A percentile compares a stretch with the other conserved stretches of the same genome.
Evolutionary conservation across 2,888 invertebrate genomes (phyloP).

Genomic region (Neocrepidodera transversa): DNA sequence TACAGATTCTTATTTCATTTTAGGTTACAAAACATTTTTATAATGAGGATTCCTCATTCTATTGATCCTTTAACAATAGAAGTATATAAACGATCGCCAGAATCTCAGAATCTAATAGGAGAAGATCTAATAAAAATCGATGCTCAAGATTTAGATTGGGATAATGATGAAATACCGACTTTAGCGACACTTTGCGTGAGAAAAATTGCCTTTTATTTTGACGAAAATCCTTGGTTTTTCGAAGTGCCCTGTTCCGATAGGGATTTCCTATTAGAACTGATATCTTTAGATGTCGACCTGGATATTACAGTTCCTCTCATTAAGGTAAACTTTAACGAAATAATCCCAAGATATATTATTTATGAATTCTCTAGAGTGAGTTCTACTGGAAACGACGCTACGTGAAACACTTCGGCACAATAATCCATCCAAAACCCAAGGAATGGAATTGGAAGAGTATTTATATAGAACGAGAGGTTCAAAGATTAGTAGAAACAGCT

Average conservation of each 20-base stretch:
- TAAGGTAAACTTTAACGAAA: conserved; percentile 13
- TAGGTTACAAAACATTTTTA: no score
- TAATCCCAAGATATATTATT: no score
- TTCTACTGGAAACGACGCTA: conserved; percentile 71
- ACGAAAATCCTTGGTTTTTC: conserved; percentile 45
- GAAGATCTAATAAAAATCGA: conserved; percentile 61
- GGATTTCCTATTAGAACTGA: conserved; percentile 67
- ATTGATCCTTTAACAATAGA: conserved; percentile 58
- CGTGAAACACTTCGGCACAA: conserved; percentile 51
- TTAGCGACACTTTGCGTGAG: conserved; percentile 62
- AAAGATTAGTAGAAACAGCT: conserved; percentile 55
- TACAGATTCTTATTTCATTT: no score
- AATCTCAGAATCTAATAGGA: conserved; percentile 49
- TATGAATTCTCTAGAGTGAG: conserved; percentile 59
- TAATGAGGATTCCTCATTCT: conserved; percentile 45
- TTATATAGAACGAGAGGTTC: conserved; percentile 57
- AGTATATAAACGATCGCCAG: conserved; percentile 60
- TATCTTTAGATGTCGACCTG: conserved; percentile 67
- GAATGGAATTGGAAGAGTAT: conserved; percentile 58
- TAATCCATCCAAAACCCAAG: conserved; percentile 45
- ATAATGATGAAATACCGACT: conserved; percentile 61
- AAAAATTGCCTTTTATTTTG: conserved; percentile 64
- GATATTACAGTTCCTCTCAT: conserved; percentile 65
- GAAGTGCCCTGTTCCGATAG: conserved; percentile 65
- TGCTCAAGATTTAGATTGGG: conserved; percentile 66